Percentiles rank a stretch among this genome's conserved stretches.
Evolutionary conservation across 92 coral and sea anemone genomes (phyloP).

Genomic region (Montipora capitata): DNA sequence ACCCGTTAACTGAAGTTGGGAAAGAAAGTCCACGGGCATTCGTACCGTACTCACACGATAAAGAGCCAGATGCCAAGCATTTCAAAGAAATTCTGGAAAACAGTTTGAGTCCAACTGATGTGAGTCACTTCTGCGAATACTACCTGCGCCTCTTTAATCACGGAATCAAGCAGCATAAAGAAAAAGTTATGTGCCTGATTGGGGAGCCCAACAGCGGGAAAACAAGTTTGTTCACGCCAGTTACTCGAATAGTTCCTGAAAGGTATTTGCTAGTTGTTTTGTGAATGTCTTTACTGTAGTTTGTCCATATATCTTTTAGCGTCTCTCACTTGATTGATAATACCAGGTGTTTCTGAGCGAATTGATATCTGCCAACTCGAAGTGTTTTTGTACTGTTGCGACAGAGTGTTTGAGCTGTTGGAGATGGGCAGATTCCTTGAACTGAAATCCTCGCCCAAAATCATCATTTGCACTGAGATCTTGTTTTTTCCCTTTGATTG

Average conservation of each 20-base stretch:
- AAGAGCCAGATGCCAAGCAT: conserved; percentile 5
- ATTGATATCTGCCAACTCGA: too few relatives aligned
- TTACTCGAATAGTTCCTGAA: background rate
- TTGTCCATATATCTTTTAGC: too few relatives aligned
- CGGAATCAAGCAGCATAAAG: conserved; percentile 21
- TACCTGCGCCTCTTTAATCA: conserved; percentile 22
- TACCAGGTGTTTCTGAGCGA: too few relatives aligned
- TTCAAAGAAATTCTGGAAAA: conserved; percentile 26
- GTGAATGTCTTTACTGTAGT: too few relatives aligned
- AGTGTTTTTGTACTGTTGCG: too few relatives aligned
- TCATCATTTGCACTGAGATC: too few relatives aligned
- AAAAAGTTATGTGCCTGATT: conserved; percentile 29
- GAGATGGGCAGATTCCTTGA: too few relatives aligned
- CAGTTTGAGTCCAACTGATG: conserved; percentile 31
- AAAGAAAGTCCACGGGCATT: conserved; percentile 17
- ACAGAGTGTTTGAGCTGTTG: too few relatives aligned
- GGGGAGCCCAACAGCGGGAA: conserved; percentile 50
- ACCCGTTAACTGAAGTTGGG: background rate
- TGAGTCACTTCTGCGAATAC: conserved; percentile 27
- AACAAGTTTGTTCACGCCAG: conserved; percentile 28
- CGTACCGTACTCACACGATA: background rate
- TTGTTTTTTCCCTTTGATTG: too few relatives aligned
- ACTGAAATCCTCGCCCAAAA: too few relatives aligned
- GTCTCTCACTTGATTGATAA: too few relatives aligned
- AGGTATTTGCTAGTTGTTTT: background rate